Base-by-base conservation (phyloP, 2,113 vertebrate species). In the Eudorcas thomsonii region DNA sequence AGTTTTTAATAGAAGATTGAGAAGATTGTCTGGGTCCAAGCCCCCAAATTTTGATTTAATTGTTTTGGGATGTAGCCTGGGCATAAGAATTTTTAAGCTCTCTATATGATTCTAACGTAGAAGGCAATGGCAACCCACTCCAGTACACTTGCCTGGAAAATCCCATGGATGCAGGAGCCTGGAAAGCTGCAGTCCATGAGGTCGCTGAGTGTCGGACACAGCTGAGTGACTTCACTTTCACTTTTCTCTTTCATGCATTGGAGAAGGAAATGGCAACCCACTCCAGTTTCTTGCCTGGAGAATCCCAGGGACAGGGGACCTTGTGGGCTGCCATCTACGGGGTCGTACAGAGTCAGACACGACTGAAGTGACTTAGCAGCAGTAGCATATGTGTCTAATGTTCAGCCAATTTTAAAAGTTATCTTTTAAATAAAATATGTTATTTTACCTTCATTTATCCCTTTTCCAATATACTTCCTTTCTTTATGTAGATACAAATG, bases 371-470 rank as follows among this genome's bases (percentile, higher is more conserved):
- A 30, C 60, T 62, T 30, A 62, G 60, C 60, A 62, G 60, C 60
- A 62, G 28, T 30, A 62, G 60, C 60, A 30, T 30, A 26, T 52
- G n/a, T 77, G 39, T 81, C 26, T 62, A n/a, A 30, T 54, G 30
- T 91, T 84, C 54, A 48, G 26, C 71, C 62, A 92, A 94, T 77
- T 74, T 36, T 13, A 77, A 74, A 74, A 50, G 43, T 78, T 78
- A 78, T 23, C 54, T 93, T 93, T 77, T 87, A 93, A 59, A 85
- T 59, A 21, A 74, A 93, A 50, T 28, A 48, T 86, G 59, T 86
- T 87, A 77, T 59, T 59, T 77, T 86, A 78, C 12, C 33, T 78
- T 78, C 60, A 71, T 26, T 84, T 93, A 86, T 87, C 59, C 17
- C 54, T 78, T 87, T n/a, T 86, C 43, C 19, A 78, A 25, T 60